phyloP scores from a whole-genome alignment of 2,888 invertebrate genomes.

The Euphydryas editha region DNA sequence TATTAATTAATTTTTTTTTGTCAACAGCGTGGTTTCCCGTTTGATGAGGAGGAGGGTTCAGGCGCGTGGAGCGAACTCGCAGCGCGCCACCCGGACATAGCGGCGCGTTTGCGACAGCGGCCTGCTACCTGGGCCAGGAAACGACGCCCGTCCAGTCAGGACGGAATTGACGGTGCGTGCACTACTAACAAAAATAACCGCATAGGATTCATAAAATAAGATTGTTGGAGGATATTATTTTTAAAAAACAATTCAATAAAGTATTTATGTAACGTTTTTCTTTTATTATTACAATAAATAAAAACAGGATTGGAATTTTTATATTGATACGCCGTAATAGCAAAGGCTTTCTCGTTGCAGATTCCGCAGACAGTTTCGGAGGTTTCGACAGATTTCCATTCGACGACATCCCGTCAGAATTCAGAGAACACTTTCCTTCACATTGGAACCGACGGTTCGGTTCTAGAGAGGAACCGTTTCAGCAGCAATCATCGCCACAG shows the following conservation, averaged over 20 bases:
- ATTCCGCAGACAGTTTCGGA: constrained; percentile 75
- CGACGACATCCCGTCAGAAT: constrained; percentile 80
- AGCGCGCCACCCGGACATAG: constrained; percentile 89
- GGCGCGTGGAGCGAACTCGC: constrained; percentile 88
- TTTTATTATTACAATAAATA: too few species aligned
- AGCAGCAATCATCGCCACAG: constrained; percentile 53
- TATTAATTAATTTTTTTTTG: constrained; percentile 34
- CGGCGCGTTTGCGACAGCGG: constrained; percentile 85
- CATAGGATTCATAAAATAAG: neutral
- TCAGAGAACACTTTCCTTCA: constrained; percentile 76
- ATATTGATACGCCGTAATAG: constrained; percentile 53
- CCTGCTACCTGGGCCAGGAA: constrained; percentile 79
- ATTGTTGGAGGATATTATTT: too few species aligned
- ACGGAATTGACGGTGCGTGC: constrained; percentile 70
- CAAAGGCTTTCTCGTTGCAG: constrained; percentile 67
- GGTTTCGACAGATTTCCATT: constrained; percentile 82
- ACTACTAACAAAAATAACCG: neutral
- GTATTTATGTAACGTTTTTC: too few species aligned
- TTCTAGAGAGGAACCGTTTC: constrained; percentile 61
- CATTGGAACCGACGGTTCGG: constrained; percentile 74
- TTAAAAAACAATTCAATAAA: too few species aligned
- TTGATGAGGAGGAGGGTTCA: constrained; percentile 85
- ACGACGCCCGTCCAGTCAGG: constrained; percentile 75
- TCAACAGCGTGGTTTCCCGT: constrained; percentile 86
- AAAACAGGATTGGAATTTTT: neutral